A percentile compares a stretch with the other conserved stretches of the same genome.
These are phyloP conservation scores for Syrrhaptes paradoxus DNA, from an alignment of 2,113 vertebrate genomes.

Conservation along the genomic window DNA sequence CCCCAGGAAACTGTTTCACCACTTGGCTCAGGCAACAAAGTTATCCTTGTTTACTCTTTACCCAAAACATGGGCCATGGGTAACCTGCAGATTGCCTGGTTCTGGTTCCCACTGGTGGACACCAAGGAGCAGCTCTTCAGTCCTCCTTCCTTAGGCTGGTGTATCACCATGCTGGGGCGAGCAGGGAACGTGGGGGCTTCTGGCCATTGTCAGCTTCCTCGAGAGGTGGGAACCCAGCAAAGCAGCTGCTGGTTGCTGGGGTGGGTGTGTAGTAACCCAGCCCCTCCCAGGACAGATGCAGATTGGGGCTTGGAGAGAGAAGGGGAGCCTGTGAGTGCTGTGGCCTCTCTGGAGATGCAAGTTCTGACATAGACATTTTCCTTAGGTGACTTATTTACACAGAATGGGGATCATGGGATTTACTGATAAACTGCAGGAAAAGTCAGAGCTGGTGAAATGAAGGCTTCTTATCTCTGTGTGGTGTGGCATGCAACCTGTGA, in stretches of 20 bases:
- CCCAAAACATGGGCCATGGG: background rate
- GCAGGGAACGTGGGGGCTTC: background rate
- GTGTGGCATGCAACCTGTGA: background rate
- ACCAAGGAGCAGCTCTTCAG: background rate
- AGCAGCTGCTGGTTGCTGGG: background rate
- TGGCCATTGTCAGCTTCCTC: background rate
- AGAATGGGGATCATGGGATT: background rate
- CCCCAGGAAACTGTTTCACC: background rate
- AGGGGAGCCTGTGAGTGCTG: background rate
- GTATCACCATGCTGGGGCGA: fast-evolving
- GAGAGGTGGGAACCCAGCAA: background rate
- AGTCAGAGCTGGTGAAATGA: conserved; percentile 7
- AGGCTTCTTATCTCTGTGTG: background rate
- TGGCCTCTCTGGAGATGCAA: background rate
- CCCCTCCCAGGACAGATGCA: fast-evolving
- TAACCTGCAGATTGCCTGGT: background rate
- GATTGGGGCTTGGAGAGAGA: background rate
- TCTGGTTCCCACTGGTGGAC: background rate
- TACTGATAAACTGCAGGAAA: conserved; percentile 1
- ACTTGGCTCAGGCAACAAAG: background rate
- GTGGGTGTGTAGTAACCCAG: background rate
- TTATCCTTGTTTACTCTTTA: background rate
- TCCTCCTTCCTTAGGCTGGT: background rate
- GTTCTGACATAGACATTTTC: background rate
- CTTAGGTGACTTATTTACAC: background rate